Evolutionary conservation across 2,797 vertebrate species (phyloP).

Genomic region (Sebastes goodei): DNA sequence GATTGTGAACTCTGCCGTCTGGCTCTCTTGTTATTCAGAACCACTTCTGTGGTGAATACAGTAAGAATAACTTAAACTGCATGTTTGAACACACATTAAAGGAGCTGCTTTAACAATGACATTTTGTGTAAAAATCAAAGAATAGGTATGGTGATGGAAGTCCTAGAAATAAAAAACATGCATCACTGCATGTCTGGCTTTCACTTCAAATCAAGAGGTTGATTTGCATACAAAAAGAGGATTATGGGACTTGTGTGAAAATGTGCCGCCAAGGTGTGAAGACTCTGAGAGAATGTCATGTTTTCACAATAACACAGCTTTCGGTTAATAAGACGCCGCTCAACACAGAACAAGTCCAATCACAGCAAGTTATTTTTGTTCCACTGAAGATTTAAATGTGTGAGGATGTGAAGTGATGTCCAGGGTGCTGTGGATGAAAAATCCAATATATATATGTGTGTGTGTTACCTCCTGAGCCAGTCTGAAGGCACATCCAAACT

Average conservation of each 20-base stretch:
- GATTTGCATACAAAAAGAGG: conserved; percentile 6
- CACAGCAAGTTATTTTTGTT: neutral
- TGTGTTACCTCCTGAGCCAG: conserved; percentile 94
- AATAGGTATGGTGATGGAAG: neutral
- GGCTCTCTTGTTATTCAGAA: conserved; percentile 2
- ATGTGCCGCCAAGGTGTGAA: neutral
- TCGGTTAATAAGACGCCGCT: neutral
- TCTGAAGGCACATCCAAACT: conserved; percentile 96
- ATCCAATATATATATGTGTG: neutral
- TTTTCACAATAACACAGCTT: neutral
- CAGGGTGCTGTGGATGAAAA: neutral
- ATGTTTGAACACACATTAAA: neutral
- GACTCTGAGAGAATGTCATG: neutral
- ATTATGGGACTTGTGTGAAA: neutral
- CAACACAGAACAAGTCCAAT: neutral
- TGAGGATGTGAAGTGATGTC: neutral
- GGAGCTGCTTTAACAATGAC: neutral
- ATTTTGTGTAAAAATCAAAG: neutral
- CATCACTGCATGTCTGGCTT: neutral
- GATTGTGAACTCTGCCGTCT: conserved; percentile 25
- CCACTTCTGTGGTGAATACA: neutral
- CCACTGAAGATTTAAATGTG: neutral
- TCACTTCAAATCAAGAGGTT: neutral
- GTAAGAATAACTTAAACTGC: neutral
- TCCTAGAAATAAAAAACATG: neutral